phyloP scores from a whole-genome alignment of 2,797 vertebrate genomes.

The Falco peregrinus region DNA sequence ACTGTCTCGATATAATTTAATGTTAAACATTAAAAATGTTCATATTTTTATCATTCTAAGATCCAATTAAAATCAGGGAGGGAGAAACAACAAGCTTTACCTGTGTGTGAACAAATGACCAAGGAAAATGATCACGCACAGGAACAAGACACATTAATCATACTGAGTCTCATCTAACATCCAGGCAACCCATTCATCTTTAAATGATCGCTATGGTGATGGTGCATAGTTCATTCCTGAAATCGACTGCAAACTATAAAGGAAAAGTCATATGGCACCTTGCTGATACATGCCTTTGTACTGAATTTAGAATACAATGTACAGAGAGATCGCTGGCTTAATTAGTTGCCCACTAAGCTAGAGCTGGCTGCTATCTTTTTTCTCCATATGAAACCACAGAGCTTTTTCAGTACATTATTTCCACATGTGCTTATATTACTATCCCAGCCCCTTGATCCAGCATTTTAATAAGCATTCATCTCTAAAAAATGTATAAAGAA shows the following conservation, averaged over 20 bases:
- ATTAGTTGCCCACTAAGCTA: constrained; percentile 29
- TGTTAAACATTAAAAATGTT: not conserved
- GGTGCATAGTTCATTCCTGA: not conserved
- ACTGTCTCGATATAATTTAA: not conserved
- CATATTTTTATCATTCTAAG: not conserved
- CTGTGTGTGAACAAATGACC: not conserved
- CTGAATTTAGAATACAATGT: constrained; percentile 20
- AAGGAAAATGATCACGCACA: not conserved
- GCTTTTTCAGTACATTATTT: constrained; percentile 57
- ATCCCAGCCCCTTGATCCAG: not conserved
- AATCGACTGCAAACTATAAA: not conserved
- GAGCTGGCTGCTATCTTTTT: constrained; percentile 32
- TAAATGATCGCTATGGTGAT: not conserved
- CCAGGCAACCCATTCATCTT: not conserved
- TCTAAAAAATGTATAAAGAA: not conserved
- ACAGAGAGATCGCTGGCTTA: constrained; percentile 12
- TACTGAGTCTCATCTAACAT: not conserved
- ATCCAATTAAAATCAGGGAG: not conserved
- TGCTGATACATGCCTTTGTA: not conserved
- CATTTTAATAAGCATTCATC: constrained; percentile 31
- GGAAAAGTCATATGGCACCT: not conserved
- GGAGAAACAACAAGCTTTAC: not conserved
- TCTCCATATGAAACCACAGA: constrained; percentile 47
- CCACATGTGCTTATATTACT: constrained; percentile 57
- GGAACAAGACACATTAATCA: not conserved